Percentiles rank a stretch among this genome's conserved stretches.
These are phyloP conservation scores for Ectemnius continuus DNA, from an alignment of 2,888 invertebrate genomes.

Conservation along the genomic window DNA sequence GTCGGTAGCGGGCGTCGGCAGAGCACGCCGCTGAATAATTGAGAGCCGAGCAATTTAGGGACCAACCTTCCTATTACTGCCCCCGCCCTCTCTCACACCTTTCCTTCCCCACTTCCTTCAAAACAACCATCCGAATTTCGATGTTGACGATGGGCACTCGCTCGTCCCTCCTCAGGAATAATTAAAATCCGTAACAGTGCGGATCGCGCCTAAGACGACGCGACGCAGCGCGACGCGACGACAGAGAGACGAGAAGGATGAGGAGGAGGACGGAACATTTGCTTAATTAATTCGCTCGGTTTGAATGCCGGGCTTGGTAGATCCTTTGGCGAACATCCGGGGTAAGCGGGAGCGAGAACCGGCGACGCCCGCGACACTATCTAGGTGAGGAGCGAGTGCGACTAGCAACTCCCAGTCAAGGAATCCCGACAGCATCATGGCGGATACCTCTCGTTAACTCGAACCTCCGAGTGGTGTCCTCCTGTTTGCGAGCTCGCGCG, in stretches of 20 bases:
- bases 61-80: conserved; percentile 47
- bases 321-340: too few species aligned
- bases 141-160: conserved; percentile 30
- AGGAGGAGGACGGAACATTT: conserved; percentile 27
- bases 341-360: too few species aligned
- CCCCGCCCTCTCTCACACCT: not conserved
- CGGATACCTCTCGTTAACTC: conserved; percentile 8
- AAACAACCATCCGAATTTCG: conserved; percentile 42
- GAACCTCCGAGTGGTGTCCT: conserved; percentile 31
- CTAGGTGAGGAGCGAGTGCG: not conserved
- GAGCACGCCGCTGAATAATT: conserved; percentile 52
- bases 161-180: conserved; percentile 41
- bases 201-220: conserved; percentile 60
- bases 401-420: conserved; percentile 3
- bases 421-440: conserved; percentile 1
- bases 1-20: conserved; percentile 17
- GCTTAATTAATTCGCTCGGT: conserved; percentile 58
- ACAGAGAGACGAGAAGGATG: too few species aligned
- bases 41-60: conserved; percentile 59
- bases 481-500: conserved; percentile 32
- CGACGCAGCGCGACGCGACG: conserved; percentile 7
- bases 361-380: too few species aligned
- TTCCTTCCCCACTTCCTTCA: conserved; percentile 28
- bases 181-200: conserved; percentile 65
- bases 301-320: too few species aligned